Base-by-base conservation (phyloP, 1,140 invertebrate species). In the Zaprionus tsacasi region DNA sequence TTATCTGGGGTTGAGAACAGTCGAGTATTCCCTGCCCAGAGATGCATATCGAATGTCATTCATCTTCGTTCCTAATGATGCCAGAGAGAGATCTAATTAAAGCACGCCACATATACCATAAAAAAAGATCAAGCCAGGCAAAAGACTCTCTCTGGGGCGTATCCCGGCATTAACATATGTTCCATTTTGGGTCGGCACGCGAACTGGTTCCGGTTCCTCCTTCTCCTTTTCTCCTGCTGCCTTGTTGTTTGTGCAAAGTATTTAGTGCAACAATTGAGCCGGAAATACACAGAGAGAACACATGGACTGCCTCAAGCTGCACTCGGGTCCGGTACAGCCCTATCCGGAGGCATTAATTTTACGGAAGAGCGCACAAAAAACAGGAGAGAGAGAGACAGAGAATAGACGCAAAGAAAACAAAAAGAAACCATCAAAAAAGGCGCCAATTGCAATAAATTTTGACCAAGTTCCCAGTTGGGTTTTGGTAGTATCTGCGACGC, bases 261-360 rank as follows among this genome's bases (percentile, higher is more conserved):
- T 87, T 86, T 79, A 79, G 80, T 80, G 83, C 57, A 78, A 70
- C 80, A 83, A 88, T 88, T 85, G 85, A 88, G 81, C 69, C 69
- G 85, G 85, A 88, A 89, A 85, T 82, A 54, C 27, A 70, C 60
- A 57, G 36, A 54, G 36, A 57, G 8, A 56, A 70, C 48, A 50
- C 45, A 50, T 48, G 45, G 58, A 54, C 57, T 17, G 57, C 45
- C 56, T 15, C 43, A 45, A 55, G 25, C 45, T 43, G n/a, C 21
- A 25, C 27, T 6, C 36, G 56, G 13, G 13, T 57, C 35, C 48
- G 38, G 35, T 55, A 13, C 50, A 12, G 36, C 63, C 52, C 35
- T 43, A 15, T 48, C 21, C 43, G 13, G 60, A 43, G 50, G 78
- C 76, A 80, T 81, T 82, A 78, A 88, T 83, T 88, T 78, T 72